Evolutionary conservation across 2,888 invertebrate genomes (phyloP), one percentile per base, ranked within the genome.

Genomic region (Cryptophagus acutangulus): DNA sequence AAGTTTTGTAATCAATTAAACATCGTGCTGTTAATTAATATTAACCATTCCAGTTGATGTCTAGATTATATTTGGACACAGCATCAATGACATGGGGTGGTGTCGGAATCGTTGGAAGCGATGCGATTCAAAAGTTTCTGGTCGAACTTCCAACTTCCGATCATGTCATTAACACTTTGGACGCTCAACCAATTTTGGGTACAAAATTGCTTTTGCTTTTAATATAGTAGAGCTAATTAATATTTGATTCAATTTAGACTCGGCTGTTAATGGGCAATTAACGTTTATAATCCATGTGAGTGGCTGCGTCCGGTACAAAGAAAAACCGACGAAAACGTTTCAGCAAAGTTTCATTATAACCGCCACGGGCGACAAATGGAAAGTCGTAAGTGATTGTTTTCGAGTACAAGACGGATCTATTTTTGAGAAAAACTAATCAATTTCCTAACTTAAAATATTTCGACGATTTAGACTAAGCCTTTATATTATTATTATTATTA

Each of bases 81-180:
- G 91, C 87, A 3, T 73, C 84, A n/a, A 71, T 93, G 36, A 82
- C 89, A 30, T 96, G 93, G 94, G 94, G 95, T 73, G 95, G 95
- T 17, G 91, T 90, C 68, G 84, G 85, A 3, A 75, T 86, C 0
- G 79, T 74, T 38, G 91, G 91, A 3, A 83, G 79, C 58, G 86
- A 87, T 20, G 79, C 79, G 46, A 91, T 96, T 40, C 83, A 88
- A 59, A 87, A 88, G 59, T 94, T 91, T 62, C 79, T 87, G 48
- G 79, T 85, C 63, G 85, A 87, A 50, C 71, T 95, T 40, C 94
- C 95, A 2, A 69, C 82, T 0, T 84, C 90, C 13, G 83, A 83
- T 52, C 92, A 93, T 63, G 74, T 72, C 2, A 61, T 93, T 33
- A 78, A 76, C 47, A 85, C 87, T 1, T 71, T 94, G 36, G 95